These are phyloP conservation scores for Aegotheles bennettii DNA, from an alignment of 2,113 vertebrate species.

Conservation along the genomic window DNA sequence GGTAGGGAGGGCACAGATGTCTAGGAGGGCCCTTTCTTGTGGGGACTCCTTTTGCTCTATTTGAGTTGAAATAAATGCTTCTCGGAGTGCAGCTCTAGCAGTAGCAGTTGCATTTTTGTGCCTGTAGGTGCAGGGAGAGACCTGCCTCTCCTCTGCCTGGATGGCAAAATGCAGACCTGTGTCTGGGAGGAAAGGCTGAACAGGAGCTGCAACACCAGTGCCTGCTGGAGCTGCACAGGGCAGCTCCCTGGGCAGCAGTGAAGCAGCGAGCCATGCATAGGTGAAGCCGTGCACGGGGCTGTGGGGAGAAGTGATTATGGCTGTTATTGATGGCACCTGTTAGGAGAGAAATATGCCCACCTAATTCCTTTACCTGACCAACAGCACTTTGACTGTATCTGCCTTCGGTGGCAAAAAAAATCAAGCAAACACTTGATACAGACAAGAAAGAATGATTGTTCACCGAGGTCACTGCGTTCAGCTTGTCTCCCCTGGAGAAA, in stretches of 20 bases:
- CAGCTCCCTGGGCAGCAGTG: neutral
- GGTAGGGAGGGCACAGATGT: neutral
- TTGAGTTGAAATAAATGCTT: neutral
- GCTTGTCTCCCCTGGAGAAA: neutral
- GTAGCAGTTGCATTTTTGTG: neutral
- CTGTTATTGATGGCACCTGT: neutral
- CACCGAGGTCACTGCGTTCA: neutral
- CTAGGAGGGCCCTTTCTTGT: neutral
- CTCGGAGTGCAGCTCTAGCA: neutral
- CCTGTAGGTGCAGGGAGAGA: neutral
- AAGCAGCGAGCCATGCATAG: neutral
- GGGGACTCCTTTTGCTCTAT: neutral
- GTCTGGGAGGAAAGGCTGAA: neutral
- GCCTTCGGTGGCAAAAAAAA: constrained; percentile 24
- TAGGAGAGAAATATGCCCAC: neutral
- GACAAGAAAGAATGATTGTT: neutral
- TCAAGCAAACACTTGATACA: neutral
- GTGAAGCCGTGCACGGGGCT: neutral
- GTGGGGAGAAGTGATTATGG: neutral
- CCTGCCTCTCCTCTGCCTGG: neutral
- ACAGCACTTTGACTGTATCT: neutral
- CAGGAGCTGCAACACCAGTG: neutral
- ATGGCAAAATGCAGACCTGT: neutral
- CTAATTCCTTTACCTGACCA: neutral
- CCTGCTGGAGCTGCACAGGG: neutral